Evolutionary conservation across 2,888 invertebrate genomes (phyloP), one percentile per base, ranked within the genome.

Genomic region (Neocrepidodera transversa): DNA sequence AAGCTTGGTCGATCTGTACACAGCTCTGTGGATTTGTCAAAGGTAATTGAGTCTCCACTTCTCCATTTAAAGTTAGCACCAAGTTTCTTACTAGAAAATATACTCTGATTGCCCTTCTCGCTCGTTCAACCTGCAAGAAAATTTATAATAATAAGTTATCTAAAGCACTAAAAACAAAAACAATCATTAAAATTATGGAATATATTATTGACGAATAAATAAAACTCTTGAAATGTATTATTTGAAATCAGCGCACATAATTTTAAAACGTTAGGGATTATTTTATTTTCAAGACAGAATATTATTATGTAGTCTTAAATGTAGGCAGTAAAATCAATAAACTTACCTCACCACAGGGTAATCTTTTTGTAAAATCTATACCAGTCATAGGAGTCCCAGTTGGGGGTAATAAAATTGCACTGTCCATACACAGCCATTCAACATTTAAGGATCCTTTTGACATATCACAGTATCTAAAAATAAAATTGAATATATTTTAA

Each of bases 321-420:
- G n/a, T n/a, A n/a, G n/a, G n/a, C n/a, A n/a, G n/a, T n/a, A n/a
- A n/a, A n/a, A n/a, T n/a, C n/a, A n/a, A n/a, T n/a, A n/a, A n/a
- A n/a, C n/a, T 79, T 83, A 95, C 95, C 83, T 98, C 97, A 62
- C 97, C 98, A 79, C 97, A 97, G 0, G 98, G 97, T 67, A 98
- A 80, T 69, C 98, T 85, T 76, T 96, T 95, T 42, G 91, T 91
- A 77, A 99, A 97, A 67, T 91, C 91, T 62, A 98, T 95, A 1
- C 96, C 97, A 1, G 97, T 97, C 83, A 97, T 88, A 0, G 97
- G 97, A 0, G 98, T 97, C 16, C 93, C 91, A 0, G 95, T 96
- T 0, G 98, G 98, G 0, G 97, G 96, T 68, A 99, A 81, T 53
- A 99, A 82, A 72, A 99, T 91, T 53, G 93, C 93, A 45, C 95